phyloP scores from a whole-genome alignment of 2,113 vertebrate species.

The Eptatretus burgeri region DNA sequence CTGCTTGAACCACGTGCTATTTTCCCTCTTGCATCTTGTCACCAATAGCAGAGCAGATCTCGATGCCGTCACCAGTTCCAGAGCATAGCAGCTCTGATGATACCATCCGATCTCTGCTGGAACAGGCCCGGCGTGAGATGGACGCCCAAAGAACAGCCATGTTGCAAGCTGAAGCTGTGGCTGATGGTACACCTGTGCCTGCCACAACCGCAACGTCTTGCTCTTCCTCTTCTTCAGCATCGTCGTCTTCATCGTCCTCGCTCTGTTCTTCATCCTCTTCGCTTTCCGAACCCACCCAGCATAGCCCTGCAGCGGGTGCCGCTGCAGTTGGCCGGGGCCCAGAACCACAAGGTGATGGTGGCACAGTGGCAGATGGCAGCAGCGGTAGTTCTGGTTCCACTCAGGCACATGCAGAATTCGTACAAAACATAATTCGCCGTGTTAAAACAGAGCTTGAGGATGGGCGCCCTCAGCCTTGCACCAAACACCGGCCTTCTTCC shows the following conservation, averaged over 20 bases:
- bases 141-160: slow-evolving; percentile 71
- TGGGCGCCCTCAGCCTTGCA: slow-evolving; percentile 48
- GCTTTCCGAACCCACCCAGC: slow-evolving; percentile 24
- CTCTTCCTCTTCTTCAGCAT: slow-evolving; percentile 12
- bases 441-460: slow-evolving; percentile 88
- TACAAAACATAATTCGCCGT: slow-evolving; percentile 89
- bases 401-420: slow-evolving; percentile 49
- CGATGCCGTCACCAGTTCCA: slow-evolving; percentile 3
- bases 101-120: slow-evolving; percentile 72
- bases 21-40: too few species aligned
- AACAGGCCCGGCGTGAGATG: slow-evolving; percentile 80
- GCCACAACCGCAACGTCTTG: slow-evolving; percentile 38
- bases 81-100: slow-evolving; percentile 42
- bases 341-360: slow-evolving; percentile 16
- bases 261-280: slow-evolving; percentile 8
- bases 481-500: slow-evolving; percentile 1
- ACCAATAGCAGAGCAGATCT: slow-evolving; percentile 1
- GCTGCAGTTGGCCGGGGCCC: slow-evolving; percentile 22
- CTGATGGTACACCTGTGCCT: slow-evolving; percentile 19
- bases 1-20: too few species aligned
- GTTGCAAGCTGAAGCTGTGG: slow-evolving; percentile 42
- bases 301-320: slow-evolving; percentile 31
- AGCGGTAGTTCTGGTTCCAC: slow-evolving; percentile 16
- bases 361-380: slow-evolving; percentile 11
- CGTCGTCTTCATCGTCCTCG: slow-evolving; percentile 17